Percentiles rank a stretch among this genome's conserved stretches.
These are phyloP conservation scores for Acanthosepion esculentum DNA, from an alignment of 2,888 invertebrate species.

Conservation along the genomic window DNA sequence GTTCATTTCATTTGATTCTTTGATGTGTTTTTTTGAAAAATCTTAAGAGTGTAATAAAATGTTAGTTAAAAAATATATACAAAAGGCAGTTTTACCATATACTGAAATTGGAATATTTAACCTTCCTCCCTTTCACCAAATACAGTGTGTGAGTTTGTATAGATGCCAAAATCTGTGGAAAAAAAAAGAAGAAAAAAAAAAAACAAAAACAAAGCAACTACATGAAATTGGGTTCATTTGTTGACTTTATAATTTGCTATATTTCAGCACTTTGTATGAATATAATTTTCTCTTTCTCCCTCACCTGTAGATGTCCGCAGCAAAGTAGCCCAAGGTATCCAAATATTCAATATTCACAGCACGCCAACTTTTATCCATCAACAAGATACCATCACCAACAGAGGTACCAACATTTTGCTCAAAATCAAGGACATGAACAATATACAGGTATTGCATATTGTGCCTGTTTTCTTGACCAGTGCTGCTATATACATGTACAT, in stretches of 20 bases:
- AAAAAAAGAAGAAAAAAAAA: too few species aligned
- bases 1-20: too few species aligned
- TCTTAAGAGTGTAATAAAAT: too few species aligned
- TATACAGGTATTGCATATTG: conserved; percentile 40
- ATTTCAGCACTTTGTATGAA: conserved; percentile 25
- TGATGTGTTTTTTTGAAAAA: too few species aligned
- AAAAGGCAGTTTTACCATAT: not conserved
- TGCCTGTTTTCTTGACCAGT: not conserved
- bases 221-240: not conserved
- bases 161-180: not conserved
- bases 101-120: conserved; percentile 1
- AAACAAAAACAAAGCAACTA: too few species aligned
- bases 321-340: conserved; percentile 44
- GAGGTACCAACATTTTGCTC: conserved; percentile 45
- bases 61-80: too few species aligned
- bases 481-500: conserved; percentile 4
- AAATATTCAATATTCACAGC: conserved; percentile 39
- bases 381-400: conserved; percentile 45
- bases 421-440: conserved; percentile 45
- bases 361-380: conserved; percentile 40
- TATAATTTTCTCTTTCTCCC: conserved; percentile 8
- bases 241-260: not conserved
- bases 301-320: conserved; percentile 41
- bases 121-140: not conserved
- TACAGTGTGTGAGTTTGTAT: not conserved